Evolutionary conservation across 2,113 vertebrate species (phyloP), one percentile per base, ranked within the genome.

Genomic region (Micronisus gabar): DNA sequence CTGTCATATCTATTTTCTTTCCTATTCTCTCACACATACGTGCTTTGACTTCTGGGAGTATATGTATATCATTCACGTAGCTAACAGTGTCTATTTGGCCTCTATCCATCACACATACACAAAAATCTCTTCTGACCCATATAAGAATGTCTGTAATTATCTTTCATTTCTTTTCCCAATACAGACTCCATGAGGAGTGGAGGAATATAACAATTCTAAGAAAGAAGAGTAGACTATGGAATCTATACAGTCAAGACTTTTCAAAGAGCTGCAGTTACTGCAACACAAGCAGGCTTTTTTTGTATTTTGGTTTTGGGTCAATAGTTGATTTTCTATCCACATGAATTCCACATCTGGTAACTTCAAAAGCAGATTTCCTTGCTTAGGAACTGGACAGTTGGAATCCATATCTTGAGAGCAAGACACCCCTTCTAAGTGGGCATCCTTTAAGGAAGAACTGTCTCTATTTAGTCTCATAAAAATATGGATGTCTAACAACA

Each of bases 21-120:
- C 32, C 68, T 53, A 4, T 67, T 5, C 0, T 78, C 30, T 66
- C 47, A 62, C 21, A 52, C 7, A 72, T 52, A 61, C 0, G 0
- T 59, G 25, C 13, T 72, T 68, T 50, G 23, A 50, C 43, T 80
- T 72, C 22, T 76, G 16, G 15, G 29, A 76, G 34, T 45, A 65
- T n/a, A n/a, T 3, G 10, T 0, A 0, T 27, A 74, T 10, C 7
- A 41, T 32, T 48, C 0, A 0, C 11, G 30, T 27, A 59, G 50
- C 30, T 72, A 80, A 55, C 12, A 23, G 20, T 17, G 16, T 47
- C 53, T 56, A 16, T 48, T 17, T 72, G 40, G 36, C 67, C 81
- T 32, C 38, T 61, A 16, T 45, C 13, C 27, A 73, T 21, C 38
- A 59, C 15, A 47, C 29, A 68, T 45, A 26, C 34, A 36, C 8